These are phyloP conservation scores for Orchestia grillus DNA, from an alignment of 1,140 invertebrate genomes.

Conservation along the genomic window DNA sequence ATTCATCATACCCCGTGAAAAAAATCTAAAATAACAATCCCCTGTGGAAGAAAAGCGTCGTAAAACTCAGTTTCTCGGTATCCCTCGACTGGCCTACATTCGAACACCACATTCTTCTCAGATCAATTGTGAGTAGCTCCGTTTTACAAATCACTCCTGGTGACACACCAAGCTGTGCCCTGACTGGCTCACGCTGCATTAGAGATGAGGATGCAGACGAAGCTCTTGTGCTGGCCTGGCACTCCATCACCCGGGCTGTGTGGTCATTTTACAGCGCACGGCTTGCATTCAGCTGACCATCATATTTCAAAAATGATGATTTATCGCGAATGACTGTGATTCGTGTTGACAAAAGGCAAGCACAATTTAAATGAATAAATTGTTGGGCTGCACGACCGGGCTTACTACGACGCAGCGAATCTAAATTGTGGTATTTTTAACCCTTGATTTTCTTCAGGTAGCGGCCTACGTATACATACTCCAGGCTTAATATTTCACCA, in stretches of 20 bases:
- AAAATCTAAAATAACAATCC: too few species aligned
- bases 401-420: not conserved
- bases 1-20: too few species aligned
- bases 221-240: not conserved
- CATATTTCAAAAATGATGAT: conserved; percentile 4
- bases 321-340: conserved; percentile 1
- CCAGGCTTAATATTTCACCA: not conserved
- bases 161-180: not conserved
- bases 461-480: not conserved
- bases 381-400: not conserved
- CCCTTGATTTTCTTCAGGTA: not conserved
- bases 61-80: not conserved
- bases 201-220: not conserved
- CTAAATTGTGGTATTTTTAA: not conserved
- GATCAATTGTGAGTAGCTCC: not conserved
- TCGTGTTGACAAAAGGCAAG: not conserved
- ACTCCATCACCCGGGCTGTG: not conserved
- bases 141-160: not conserved
- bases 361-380: conserved; percentile 3
- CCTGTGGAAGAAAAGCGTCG: not conserved
- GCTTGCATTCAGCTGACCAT: not conserved
- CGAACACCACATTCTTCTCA: not conserved
- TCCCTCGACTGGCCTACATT: not conserved
- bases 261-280: not conserved
- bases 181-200: not conserved